phyloP scores from a whole-genome alignment of 2,888 invertebrate species.

The Heteromyza rotundicornis region DNA sequence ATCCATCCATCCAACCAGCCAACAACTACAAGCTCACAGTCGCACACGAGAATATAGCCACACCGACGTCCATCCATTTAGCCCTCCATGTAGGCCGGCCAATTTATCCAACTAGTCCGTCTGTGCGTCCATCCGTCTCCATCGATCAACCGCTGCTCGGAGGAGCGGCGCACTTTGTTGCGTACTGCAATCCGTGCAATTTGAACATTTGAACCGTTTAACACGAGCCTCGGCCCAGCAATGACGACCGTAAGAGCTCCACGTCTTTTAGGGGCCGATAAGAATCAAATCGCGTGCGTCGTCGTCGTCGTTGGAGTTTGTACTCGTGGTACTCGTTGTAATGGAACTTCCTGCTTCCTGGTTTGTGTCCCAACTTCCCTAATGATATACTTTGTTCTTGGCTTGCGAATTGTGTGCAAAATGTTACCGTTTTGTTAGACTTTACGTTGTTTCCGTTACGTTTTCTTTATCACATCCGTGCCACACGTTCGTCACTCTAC shows the following conservation, averaged over 20 bases:
- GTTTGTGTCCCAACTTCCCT: not conserved
- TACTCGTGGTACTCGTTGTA: too few relatives aligned
- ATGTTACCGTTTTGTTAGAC: constrained; percentile 4
- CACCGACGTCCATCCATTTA: not conserved
- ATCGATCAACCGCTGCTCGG: constrained; percentile 22
- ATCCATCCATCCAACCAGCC: constrained; percentile 5
- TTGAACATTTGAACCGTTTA: constrained; percentile 23
- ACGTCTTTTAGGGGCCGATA: too few relatives aligned
- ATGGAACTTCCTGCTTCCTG: not conserved
- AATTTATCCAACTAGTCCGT: not conserved
- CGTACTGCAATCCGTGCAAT: constrained; percentile 11
- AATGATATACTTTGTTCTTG: constrained; percentile 12
- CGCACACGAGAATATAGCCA: too few relatives aligned
- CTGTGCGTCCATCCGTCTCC: not conserved
- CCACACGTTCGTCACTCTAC: constrained; percentile 49
- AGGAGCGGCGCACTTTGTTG: constrained; percentile 11
- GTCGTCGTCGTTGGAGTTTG: too few relatives aligned
- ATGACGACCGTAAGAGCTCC: not conserved
- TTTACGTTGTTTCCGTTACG: constrained; percentile 12
- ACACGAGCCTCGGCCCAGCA: constrained; percentile 15
- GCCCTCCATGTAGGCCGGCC: not conserved
- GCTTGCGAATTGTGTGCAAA: not conserved
- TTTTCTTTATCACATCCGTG: constrained; percentile 28
- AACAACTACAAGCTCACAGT: too few relatives aligned
- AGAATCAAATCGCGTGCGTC: too few relatives aligned